Evolutionary conservation across 2,113 vertebrate species (phyloP).

Genomic region (Sclerurus mexicanus): DNA sequence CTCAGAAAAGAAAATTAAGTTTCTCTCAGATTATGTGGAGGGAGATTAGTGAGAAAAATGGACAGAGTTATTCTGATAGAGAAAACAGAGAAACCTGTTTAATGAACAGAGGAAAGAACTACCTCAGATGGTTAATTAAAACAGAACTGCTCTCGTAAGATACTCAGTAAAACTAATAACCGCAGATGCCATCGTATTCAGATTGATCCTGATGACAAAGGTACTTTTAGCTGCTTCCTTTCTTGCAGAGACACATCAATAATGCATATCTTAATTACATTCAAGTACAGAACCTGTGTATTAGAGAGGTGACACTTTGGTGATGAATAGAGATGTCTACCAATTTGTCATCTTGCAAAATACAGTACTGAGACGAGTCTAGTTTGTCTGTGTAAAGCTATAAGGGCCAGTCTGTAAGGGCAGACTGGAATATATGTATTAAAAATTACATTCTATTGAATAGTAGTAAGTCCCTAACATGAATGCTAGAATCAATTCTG

Average conservation of each 20-base stretch:
- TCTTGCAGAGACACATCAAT: slow-evolving; percentile 15
- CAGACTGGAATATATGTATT: neutral
- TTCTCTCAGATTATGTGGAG: neutral
- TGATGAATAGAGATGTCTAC: neutral
- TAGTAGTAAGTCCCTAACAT: neutral
- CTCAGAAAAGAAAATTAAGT: neutral
- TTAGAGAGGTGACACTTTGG: neutral
- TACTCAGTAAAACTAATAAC: neutral
- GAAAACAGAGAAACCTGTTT: neutral
- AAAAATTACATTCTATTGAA: neutral
- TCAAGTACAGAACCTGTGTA: neutral
- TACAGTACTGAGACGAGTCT: neutral
- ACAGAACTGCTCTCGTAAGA: neutral
- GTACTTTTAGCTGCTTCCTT: neutral
- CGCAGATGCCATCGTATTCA: neutral
- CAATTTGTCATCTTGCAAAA: neutral
- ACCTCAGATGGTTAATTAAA: neutral
- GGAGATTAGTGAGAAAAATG: neutral
- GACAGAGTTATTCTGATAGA: neutral
- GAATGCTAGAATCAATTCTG: neutral
- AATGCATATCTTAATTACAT: slow-evolving; percentile 44
- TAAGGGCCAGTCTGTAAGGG: neutral
- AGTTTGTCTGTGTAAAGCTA: neutral
- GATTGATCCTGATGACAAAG: neutral
- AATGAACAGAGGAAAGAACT: neutral